phyloP scores from a whole-genome alignment of 1,140 invertebrate genomes.

The Leptinotarsa undecemlineata region DNA sequence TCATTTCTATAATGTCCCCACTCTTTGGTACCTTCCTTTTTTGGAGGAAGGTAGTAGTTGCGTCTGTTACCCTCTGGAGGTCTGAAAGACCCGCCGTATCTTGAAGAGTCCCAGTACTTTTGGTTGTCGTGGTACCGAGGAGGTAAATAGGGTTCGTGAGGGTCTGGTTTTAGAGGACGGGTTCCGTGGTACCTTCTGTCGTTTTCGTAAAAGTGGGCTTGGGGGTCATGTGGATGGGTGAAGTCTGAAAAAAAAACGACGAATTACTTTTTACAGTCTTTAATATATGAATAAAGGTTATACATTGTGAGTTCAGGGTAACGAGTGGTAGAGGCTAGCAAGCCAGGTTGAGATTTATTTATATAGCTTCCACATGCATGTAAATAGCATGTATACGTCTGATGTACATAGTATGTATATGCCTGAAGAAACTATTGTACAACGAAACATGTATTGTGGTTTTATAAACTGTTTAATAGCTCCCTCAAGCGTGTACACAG shows the following conservation, averaged over 20 bases:
- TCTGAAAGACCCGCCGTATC: constrained; percentile 46
- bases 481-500: too few species aligned
- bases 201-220: not conserved
- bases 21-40: constrained; percentile 33
- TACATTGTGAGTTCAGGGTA: not conserved
- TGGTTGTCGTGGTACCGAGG: constrained; percentile 11
- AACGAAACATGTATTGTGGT: too few species aligned
- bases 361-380: too few species aligned
- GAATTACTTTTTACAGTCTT: constrained; percentile 5
- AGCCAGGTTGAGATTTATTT: too few species aligned
- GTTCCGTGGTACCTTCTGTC: constrained; percentile 7
- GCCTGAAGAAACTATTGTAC: too few species aligned
- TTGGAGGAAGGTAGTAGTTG: constrained; percentile 43
- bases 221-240: constrained; percentile 42
- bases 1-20: constrained; percentile 54
- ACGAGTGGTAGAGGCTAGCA: not conserved
- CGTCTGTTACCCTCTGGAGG: constrained; percentile 19
- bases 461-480: too few species aligned
- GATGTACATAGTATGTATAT: too few species aligned
- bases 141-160: constrained; percentile 12
- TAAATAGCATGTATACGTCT: too few species aligned
- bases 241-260: constrained; percentile 45
- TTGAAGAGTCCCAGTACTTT: constrained; percentile 43
- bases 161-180: constrained; percentile 9
- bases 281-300: not conserved